Evolutionary conservation across 2,797 vertebrate genomes (phyloP).

Genomic region (Coilia nasus): DNA sequence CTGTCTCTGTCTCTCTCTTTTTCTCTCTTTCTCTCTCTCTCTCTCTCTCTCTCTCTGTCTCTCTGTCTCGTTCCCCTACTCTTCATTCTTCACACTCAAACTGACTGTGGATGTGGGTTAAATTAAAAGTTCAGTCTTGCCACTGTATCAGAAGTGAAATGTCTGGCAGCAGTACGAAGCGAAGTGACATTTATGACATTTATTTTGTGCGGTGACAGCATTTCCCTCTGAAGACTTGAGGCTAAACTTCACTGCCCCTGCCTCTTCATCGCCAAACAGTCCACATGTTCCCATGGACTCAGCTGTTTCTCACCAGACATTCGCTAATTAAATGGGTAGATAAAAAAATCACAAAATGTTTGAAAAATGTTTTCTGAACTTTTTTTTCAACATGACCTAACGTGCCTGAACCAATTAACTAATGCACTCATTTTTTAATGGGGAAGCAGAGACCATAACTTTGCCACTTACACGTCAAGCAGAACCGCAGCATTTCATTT

Average conservation of each 20-base stretch:
- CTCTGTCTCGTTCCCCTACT: neutral
- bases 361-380: constrained; percentile 6
- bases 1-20: neutral
- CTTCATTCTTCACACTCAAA: neutral
- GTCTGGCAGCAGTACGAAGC: constrained; percentile 12
- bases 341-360: constrained; percentile 19
- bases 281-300: neutral
- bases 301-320: neutral
- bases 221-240: neutral
- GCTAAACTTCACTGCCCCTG: neutral
- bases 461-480: constrained; percentile 1
- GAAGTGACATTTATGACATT: constrained; percentile 24
- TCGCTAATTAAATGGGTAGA: constrained; percentile 18
- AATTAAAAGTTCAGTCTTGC: constrained; percentile 20
- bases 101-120: neutral
- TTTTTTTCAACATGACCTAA: constrained; percentile 18
- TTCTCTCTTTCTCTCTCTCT: neutral
- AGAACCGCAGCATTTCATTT: neutral
- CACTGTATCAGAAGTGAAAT: constrained; percentile 25
- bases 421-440: constrained; percentile 25
- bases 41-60: neutral
- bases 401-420: constrained; percentile 20
- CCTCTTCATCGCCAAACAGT: neutral
- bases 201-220: constrained; percentile 17
- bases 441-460: constrained; percentile 15